These are phyloP conservation scores for Gavialis gangeticus DNA, from an alignment of 2,113 vertebrate genomes.

Conservation along the genomic window DNA sequence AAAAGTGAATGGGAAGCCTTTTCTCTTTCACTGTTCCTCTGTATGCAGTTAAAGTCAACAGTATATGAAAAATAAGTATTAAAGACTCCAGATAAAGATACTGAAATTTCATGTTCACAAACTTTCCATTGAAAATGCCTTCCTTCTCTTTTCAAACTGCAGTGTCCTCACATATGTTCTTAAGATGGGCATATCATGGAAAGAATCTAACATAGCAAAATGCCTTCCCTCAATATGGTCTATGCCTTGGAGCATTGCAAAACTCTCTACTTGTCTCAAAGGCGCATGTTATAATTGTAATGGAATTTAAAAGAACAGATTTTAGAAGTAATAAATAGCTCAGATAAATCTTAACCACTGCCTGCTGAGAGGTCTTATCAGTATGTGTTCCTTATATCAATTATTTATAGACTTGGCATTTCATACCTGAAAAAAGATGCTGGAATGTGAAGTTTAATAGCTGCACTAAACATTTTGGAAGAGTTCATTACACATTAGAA, in stretches of 20 bases:
- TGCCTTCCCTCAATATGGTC: conserved; percentile 69
- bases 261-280: conserved; percentile 66
- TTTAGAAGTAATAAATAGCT: conserved; percentile 81
- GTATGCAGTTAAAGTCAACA: conserved; percentile 37
- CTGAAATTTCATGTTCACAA: conserved; percentile 47
- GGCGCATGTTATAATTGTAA: conserved; percentile 78
- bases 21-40: conserved; percentile 8
- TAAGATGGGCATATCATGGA: conserved; percentile 49
- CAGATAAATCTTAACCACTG: conserved; percentile 76
- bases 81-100: conserved; percentile 46
- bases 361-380: conserved; percentile 78
- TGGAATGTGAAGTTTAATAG: conserved; percentile 72
- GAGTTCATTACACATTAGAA: conserved; percentile 71
- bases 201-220: conserved; percentile 60
- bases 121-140: conserved; percentile 40
- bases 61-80: conserved; percentile 19
- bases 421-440: conserved; percentile 59
- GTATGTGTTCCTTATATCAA: conserved; percentile 73
- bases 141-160: conserved; percentile 59
- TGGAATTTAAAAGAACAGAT: conserved; percentile 80
- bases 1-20: conserved; percentile 46
- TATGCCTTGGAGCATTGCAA: conserved; percentile 66
- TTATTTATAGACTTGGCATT: conserved; percentile 81
- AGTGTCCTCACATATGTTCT: conserved; percentile 36
- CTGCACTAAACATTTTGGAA: conserved; percentile 73